phyloP scores from a whole-genome alignment of 2,888 invertebrate species.

The Sisyra nigra region DNA sequence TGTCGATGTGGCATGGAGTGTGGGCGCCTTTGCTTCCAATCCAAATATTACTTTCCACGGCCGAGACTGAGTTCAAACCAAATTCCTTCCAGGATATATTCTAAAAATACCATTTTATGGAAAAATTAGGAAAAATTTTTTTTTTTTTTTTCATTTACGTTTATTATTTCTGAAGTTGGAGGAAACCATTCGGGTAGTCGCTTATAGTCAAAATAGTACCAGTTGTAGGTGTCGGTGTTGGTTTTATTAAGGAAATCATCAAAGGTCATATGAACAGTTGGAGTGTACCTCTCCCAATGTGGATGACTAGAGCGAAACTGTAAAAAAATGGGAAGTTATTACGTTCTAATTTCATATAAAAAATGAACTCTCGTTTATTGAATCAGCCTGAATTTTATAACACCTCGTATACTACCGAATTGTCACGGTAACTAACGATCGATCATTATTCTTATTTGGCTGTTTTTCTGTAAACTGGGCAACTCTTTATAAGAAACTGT shows the following conservation, averaged over 20 bases:
- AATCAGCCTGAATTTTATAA: not conserved
- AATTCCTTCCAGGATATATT: constrained; percentile 46
- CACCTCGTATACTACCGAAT: too few species aligned
- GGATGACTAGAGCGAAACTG: constrained; percentile 30
- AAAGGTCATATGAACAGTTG: constrained; percentile 39
- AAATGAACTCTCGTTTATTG: not conserved
- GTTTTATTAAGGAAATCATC: constrained; percentile 37
- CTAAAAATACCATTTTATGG: constrained; percentile 16
- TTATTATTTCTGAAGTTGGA: constrained; percentile 35
- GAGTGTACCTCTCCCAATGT: constrained; percentile 65
- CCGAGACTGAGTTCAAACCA: constrained; percentile 51
- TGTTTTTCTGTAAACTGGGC: too few species aligned
- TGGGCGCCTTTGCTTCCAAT: constrained; percentile 74
- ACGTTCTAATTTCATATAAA: too few species aligned
- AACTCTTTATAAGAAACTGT: too few species aligned
- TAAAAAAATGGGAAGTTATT: not conserved
- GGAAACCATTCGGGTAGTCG: constrained; percentile 54
- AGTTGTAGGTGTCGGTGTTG: constrained; percentile 29
- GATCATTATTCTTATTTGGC: not conserved
- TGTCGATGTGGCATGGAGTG: constrained; percentile 88
- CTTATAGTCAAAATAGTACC: constrained; percentile 79
- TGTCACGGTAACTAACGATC: not conserved
- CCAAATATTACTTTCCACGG: constrained; percentile 69
- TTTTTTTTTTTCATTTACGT: constrained; percentile 30
- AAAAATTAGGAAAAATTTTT: constrained; percentile 13